Percentiles rank a stretch among this genome's conserved stretches.
Conservation (phyloP, 1,140 invertebrate genomes). For the Venustaconcha ellipsiformis region DNA sequence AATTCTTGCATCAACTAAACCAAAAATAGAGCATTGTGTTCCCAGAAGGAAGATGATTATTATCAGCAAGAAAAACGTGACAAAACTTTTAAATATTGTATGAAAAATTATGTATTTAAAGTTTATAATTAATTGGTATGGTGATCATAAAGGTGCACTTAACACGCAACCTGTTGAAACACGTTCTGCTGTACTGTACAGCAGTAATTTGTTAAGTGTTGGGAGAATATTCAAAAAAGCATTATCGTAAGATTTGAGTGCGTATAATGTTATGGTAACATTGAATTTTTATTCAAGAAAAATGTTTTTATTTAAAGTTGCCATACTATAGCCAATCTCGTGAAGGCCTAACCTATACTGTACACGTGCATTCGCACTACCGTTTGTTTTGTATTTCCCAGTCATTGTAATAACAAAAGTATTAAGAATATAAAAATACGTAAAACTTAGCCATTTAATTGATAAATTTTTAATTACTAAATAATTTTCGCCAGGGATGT, state of each 20-base stretch:
- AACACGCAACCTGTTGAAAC: constrained; percentile 21
- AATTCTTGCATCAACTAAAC: too few relatives aligned
- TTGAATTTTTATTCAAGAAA: background rate
- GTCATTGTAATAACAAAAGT: too few relatives aligned
- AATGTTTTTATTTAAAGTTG: background rate
- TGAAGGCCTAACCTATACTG: too few relatives aligned
- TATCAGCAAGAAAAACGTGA: constrained; percentile 47
- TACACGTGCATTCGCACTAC: too few relatives aligned
- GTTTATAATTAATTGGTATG: background rate
- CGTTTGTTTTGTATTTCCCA: too few relatives aligned
- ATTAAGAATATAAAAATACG: too few relatives aligned
- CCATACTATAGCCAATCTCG: too few relatives aligned
- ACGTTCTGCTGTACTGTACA: constrained; percentile 1
- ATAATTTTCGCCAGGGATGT: too few relatives aligned
- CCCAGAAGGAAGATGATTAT: constrained; percentile 28
- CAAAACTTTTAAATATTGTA: constrained; percentile 51
- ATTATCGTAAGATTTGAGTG: background rate
- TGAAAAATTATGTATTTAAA: constrained; percentile 8
- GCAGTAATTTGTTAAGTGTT: background rate
- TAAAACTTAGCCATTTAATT: too few relatives aligned
- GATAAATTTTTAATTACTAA: too few relatives aligned
- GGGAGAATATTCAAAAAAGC: background rate
- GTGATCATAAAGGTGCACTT: background rate
- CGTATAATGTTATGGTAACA: background rate
- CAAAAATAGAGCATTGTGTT: too few relatives aligned